Percentiles rank a stretch among this genome's conserved stretches.
Evolutionary conservation across 2,797 vertebrate genomes (phyloP).

Genomic region (Gymnothorax javanicus): DNA sequence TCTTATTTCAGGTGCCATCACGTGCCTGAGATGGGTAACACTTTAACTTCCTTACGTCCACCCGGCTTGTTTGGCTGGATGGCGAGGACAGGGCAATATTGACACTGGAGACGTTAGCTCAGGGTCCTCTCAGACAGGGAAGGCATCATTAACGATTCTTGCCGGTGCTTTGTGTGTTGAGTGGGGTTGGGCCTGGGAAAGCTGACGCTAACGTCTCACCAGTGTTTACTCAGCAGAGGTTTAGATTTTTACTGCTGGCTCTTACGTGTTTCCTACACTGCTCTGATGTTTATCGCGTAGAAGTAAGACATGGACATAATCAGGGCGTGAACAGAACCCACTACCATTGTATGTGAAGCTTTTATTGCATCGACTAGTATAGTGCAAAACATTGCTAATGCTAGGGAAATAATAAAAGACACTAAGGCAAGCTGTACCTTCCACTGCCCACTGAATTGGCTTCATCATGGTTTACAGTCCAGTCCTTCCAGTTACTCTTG

Average conservation of each 20-base stretch:
- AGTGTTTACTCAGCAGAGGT: background rate
- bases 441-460: background rate
- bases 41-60: conserved; percentile 42
- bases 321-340: conserved; percentile 27
- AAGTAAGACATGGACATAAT: conserved; percentile 35
- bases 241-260: background rate
- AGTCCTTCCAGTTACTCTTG: background rate
- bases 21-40: conserved; percentile 42
- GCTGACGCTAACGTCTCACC: conserved; percentile 23
- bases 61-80: background rate
- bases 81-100: background rate
- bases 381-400: background rate
- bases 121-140: background rate
- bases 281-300: conserved; percentile 43
- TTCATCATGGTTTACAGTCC: background rate
- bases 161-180: conserved; percentile 8
- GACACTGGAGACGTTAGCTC: background rate
- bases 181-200: conserved; percentile 11
- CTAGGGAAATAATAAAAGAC: background rate
- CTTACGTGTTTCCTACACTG: conserved; percentile 13
- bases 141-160: background rate
- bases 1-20: background rate
- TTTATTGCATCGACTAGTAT: conserved; percentile 10
- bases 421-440: background rate
- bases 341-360: conserved; percentile 21